Conservation (phyloP, 2,797 vertebrate genomes). For the Lepilemur septentrionalis region DNA sequence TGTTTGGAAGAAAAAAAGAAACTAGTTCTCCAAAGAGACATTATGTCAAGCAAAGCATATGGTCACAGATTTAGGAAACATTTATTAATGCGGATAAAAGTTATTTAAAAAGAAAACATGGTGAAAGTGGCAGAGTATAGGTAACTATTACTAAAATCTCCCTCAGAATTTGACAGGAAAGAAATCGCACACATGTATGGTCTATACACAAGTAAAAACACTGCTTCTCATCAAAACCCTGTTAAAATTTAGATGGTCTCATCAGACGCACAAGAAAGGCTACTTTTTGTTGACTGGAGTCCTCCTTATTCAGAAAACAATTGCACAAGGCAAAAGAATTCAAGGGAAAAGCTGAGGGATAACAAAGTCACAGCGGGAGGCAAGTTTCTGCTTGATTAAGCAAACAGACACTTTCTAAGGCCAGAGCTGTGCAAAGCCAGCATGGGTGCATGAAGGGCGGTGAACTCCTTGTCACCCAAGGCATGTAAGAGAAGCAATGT, state of each 20-base stretch:
- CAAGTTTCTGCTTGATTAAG: background rate
- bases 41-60: slow-evolving; percentile 8
- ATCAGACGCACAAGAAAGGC: background rate
- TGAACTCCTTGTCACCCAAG: background rate
- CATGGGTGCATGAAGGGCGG: background rate
- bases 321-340: background rate
- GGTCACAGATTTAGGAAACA: slow-evolving; percentile 13
- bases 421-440: background rate
- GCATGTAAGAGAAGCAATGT: background rate
- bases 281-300: background rate
- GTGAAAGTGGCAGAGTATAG: background rate
- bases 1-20: slow-evolving; percentile 4
- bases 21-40: background rate
- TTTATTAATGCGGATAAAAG: slow-evolving; percentile 13
- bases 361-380: background rate
- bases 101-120: slow-evolving; percentile 4
- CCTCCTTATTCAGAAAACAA: background rate
- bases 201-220: background rate
- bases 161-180: background rate
- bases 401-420: background rate
- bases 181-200: background rate
- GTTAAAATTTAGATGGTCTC: background rate
- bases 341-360: background rate
- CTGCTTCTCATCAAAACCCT: background rate
- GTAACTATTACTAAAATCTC: background rate